phyloP scores from a whole-genome alignment of 2,113 vertebrate species.

The Aplodontia rufa region DNA sequence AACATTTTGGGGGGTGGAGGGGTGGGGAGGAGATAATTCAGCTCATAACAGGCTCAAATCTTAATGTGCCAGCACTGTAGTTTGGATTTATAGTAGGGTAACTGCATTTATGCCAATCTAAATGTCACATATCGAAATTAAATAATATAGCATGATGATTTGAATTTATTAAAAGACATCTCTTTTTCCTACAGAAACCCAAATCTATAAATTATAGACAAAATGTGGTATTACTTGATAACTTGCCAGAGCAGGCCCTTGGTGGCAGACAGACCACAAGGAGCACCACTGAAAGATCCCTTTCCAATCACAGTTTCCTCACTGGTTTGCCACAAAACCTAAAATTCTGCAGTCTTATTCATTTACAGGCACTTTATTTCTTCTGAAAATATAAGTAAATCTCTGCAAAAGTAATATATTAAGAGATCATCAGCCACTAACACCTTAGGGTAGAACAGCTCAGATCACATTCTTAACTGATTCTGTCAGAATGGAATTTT shows the following conservation, averaged over 20 bases:
- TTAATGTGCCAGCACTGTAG: background rate
- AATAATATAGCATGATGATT: background rate
- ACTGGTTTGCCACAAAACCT: background rate
- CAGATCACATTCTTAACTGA: background rate
- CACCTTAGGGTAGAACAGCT: background rate
- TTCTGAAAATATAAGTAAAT: constrained; percentile 43
- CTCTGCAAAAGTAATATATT: constrained; percentile 2
- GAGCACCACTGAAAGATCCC: background rate
- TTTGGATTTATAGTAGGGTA: background rate
- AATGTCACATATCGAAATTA: constrained; percentile 45
- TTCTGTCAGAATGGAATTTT: background rate
- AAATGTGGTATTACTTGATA: background rate
- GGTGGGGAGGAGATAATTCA: background rate
- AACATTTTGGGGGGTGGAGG: background rate
- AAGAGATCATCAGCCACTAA: background rate
- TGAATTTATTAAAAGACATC: constrained; percentile 36
- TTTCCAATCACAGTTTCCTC: background rate
- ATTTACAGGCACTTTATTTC: background rate
- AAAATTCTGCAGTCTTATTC: background rate
- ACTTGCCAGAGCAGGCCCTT: background rate
- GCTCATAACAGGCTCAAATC: background rate
- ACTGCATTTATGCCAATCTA: constrained; percentile 6
- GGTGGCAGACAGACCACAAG: background rate
- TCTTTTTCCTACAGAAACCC: background rate
- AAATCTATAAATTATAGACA: background rate